Conservation (phyloP, 2,113 vertebrate species). For the Hipposideros armiger region DNA sequence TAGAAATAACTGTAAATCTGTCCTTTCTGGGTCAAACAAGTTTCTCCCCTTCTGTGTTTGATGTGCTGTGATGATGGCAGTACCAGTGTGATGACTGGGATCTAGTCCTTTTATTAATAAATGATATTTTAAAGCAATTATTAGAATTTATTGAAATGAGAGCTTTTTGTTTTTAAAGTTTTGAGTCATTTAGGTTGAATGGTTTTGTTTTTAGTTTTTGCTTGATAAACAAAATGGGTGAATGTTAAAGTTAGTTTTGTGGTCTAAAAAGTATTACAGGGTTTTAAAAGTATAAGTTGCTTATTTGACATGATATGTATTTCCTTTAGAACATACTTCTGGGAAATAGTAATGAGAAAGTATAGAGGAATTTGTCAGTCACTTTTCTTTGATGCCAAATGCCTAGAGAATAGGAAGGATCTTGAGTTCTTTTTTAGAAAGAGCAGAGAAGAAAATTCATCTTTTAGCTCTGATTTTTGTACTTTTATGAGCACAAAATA, state of each 20-base stretch:
- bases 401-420: not conserved
- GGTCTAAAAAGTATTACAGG: not conserved
- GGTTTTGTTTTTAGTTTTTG: not conserved
- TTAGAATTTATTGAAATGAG: not conserved
- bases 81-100: too few species aligned
- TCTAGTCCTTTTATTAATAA: not conserved
- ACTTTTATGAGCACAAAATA: conserved; percentile 25
- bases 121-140: not conserved
- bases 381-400: not conserved
- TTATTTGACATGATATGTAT: not conserved
- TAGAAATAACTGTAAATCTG: not conserved
- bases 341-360: not conserved
- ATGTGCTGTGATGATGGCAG: not conserved
- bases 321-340: not conserved
- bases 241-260: conserved; percentile 25
- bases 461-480: not conserved
- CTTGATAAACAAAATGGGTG: conserved; percentile 7
- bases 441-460: not conserved
- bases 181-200: conserved; percentile 29
- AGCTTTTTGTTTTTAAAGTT: conserved; percentile 40
- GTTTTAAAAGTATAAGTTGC: conserved; percentile 3
- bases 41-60: not conserved
- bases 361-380: not conserved
- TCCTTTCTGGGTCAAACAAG: not conserved
- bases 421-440: conserved; percentile 30